Conservation (phyloP, 2,888 invertebrate species). For the Drosophila prostipennis region DNA sequence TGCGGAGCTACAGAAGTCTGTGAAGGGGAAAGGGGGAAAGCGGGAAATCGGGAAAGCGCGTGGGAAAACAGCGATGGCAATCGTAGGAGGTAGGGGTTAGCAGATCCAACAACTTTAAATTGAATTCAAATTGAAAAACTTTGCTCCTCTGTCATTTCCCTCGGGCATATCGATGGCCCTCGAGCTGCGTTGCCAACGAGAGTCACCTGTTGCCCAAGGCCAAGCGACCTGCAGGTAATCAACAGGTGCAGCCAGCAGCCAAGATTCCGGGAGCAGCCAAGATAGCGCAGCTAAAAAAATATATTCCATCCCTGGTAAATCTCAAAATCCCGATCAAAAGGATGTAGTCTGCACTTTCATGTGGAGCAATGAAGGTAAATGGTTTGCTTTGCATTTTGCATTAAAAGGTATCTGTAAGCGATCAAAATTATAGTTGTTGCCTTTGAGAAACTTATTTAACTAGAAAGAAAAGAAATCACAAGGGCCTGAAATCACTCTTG, state of each 20-base stretch:
- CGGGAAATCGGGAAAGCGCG: neutral
- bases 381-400: too few relatives aligned
- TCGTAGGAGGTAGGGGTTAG: neutral
- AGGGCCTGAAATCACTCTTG: too few relatives aligned
- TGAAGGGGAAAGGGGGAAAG: neutral
- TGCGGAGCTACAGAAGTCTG: neutral
- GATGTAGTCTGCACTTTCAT: neutral
- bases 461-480: too few relatives aligned
- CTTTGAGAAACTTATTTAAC: too few relatives aligned
- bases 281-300: too few relatives aligned
- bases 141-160: constrained; percentile 18
- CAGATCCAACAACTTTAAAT: constrained; percentile 31
- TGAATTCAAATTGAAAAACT: constrained; percentile 41
- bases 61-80: constrained; percentile 2
- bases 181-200: neutral
- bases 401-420: neutral
- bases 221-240: constrained; percentile 6
- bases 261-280: neutral
- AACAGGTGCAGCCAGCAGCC: constrained; percentile 2
- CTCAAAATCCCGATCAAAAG: too few relatives aligned
- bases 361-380: neutral
- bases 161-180: constrained; percentile 21
- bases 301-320: too few relatives aligned
- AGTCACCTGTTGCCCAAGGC: constrained; percentile 32
- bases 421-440: too few relatives aligned